Evolutionary conservation across 2,113 vertebrate species (phyloP), one percentile per base, ranked within the genome.

Genomic region (Garra rufa): DNA sequence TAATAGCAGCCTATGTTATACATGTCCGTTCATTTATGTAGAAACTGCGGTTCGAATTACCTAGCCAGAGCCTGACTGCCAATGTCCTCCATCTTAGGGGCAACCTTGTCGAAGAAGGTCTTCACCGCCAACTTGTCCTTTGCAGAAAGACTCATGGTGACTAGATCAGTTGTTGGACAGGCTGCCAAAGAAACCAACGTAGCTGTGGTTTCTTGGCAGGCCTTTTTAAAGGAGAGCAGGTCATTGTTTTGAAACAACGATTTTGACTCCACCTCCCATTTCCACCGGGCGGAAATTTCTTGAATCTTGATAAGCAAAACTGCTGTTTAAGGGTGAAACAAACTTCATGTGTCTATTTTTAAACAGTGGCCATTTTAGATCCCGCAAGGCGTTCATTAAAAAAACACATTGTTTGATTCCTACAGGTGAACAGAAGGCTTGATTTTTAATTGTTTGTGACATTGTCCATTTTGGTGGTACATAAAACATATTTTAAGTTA

Each of bases 41-140:
- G 1, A 65, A 7, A 65, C 52, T n/a, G 52, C 28, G 6, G 10
- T 41, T 17, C 9, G 2, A 21, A 24, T 69, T 70, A 95, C 95
- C 96, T 95, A 14, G 91, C 81, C 76, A 96, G 88, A 69, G 94
- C n/a, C 34, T 96, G 94, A 0, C 48, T 82, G 0, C 91, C 87
- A 1, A 90, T 91, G 0, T 91, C 70, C 0, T 91, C 91, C 1
- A 50, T 61, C 0, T 92, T 91, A 34, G 81, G 8, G 0, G 67
- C 19, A 24, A 94, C 43, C 86, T 94, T 94, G 78, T 0, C 0
- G 90, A 95, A 95, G 41, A 92, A 3, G 11, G 1, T 2, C 82
- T 92, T 92, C 82, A 96, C 88, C 19, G 88, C 26, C 43, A 0
- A 0, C 71, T 89, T 89, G 83, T 96, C 94, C 0, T 0, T 19